A percentile compares a stretch with the other conserved stretches of the same genome.
phyloP scores from a whole-genome alignment of 2,888 invertebrate species.

The Tenthredo mesomela region DNA sequence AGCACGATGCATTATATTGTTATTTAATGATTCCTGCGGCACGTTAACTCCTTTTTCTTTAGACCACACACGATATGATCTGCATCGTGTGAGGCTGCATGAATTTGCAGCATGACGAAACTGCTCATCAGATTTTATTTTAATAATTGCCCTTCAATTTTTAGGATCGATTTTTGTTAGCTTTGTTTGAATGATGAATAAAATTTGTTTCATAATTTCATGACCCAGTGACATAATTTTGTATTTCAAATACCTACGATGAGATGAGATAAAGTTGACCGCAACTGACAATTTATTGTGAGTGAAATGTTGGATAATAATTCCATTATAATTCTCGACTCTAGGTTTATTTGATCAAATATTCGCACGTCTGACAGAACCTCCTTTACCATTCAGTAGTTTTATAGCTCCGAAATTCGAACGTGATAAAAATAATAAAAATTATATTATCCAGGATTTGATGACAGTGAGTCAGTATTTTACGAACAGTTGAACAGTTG shows the following conservation, averaged over 20 bases:
- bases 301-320: neutral
- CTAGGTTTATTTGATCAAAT: neutral
- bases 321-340: conserved; percentile 26
- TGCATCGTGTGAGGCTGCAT: neutral
- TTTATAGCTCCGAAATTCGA: conserved; percentile 6
- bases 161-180: neutral
- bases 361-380: neutral
- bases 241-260: neutral
- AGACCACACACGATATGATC: neutral
- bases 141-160: neutral
- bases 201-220: neutral
- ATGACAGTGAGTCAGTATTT: neutral
- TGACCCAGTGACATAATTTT: neutral
- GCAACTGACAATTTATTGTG: neutral
- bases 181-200: neutral
- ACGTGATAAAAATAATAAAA: conserved; percentile 20
- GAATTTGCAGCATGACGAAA: neutral
- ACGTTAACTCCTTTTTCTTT: neutral
- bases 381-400: neutral
- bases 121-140: neutral
- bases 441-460: neutral
- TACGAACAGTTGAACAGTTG: neutral
- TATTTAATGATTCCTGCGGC: neutral
- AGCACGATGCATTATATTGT: neutral
- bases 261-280: neutral